These are phyloP conservation scores for Agapornis roseicollis DNA, from an alignment of 2,113 vertebrate genomes.

Conservation along the genomic window DNA sequence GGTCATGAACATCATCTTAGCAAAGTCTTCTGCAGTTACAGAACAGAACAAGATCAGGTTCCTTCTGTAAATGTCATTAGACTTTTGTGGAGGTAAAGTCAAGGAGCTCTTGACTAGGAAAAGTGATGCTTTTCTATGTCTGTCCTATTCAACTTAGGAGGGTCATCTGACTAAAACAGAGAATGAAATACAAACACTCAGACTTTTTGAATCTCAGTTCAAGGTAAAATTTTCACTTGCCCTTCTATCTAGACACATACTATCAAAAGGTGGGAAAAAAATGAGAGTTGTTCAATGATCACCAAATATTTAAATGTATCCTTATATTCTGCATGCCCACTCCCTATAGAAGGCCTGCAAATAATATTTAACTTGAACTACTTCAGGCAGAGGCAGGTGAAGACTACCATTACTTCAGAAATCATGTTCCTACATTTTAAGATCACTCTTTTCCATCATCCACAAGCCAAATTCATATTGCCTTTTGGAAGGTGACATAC, in stretches of 20 bases:
- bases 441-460: neutral
- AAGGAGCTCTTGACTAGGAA: neutral
- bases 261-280: neutral
- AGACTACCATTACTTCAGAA: neutral
- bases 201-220: neutral
- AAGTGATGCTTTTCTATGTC: neutral
- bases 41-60: neutral
- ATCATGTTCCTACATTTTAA: neutral
- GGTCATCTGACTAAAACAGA: neutral
- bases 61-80: neutral
- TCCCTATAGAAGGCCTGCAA: neutral
- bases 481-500: neutral
- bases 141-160: neutral
- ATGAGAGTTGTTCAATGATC: neutral
- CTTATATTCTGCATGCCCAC: neutral
- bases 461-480: neutral
- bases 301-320: neutral
- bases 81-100: neutral
- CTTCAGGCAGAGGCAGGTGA: neutral
- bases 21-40: neutral
- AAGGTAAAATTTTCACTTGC: neutral
- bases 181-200: neutral
- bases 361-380: neutral
- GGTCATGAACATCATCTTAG: neutral
- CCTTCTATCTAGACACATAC: neutral